Conservation (phyloP, 2,797 vertebrate species). For the Poeciliopsis paucimaculata region DNA sequence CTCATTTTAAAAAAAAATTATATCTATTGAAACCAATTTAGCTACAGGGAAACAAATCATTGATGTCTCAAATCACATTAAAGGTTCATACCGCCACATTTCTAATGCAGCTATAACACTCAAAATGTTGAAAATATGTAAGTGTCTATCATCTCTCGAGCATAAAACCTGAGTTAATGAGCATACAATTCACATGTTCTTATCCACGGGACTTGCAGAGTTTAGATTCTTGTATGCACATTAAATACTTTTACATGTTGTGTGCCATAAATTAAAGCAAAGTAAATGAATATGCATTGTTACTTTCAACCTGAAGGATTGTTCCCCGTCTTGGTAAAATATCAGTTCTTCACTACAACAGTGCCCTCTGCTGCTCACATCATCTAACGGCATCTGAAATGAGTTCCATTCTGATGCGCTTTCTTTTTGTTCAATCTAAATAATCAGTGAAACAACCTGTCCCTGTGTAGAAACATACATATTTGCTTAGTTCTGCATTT, state of each 20-base stretch:
- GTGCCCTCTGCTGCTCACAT: conserved; percentile 49
- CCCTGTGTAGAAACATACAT: background rate
- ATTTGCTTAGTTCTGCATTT: background rate
- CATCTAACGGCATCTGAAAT: background rate
- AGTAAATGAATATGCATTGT: background rate
- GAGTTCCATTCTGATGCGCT: background rate
- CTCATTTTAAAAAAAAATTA: background rate
- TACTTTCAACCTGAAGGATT: background rate
- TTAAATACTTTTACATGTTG: background rate
- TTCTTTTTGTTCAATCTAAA: background rate
- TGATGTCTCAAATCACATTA: background rate
- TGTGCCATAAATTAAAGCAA: background rate
- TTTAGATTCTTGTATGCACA: background rate
- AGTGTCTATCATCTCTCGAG: background rate
- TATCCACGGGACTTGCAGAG: background rate
- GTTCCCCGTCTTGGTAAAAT: background rate
- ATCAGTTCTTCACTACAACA: background rate
- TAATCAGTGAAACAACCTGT: background rate
- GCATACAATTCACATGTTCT: background rate
- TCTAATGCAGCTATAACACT: background rate
- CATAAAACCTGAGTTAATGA: background rate
- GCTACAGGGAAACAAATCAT: background rate
- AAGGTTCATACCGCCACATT: background rate
- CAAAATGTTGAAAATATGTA: background rate
- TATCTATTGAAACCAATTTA: background rate